These are phyloP conservation scores for Istiophorus platypterus DNA, from an alignment of 2,113 vertebrate species.

Conservation along the genomic window DNA sequence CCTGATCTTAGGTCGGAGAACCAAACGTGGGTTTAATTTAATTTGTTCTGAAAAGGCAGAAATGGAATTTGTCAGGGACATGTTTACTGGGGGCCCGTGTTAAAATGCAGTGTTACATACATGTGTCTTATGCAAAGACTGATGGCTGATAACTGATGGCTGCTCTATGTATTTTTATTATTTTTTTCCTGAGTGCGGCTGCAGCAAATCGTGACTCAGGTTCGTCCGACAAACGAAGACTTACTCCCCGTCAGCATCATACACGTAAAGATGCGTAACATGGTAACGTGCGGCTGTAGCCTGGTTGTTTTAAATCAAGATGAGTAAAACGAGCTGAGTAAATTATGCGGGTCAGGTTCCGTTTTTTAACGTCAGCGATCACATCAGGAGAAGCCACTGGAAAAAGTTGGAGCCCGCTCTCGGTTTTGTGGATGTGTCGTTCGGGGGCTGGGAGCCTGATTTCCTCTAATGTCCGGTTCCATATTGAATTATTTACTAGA, in stretches of 20 bases:
- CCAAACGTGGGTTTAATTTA: conserved; percentile 40
- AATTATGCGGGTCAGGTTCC: background rate
- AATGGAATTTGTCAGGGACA: background rate
- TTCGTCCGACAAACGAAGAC: background rate
- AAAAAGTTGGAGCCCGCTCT: background rate
- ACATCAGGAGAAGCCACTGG: conserved; percentile 1
- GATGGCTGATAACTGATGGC: background rate
- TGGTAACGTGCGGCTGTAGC: background rate
- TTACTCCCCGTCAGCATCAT: background rate
- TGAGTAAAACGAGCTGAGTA: background rate
- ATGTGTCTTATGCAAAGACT: conserved; percentile 54
- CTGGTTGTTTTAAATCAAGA: conserved; percentile 12
- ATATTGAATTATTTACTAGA: conserved; percentile 35
- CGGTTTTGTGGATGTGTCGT: conserved; percentile 8
- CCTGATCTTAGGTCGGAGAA: conserved; percentile 26
- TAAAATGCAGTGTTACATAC: conserved; percentile 16
- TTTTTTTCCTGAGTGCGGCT: background rate
- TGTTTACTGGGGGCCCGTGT: conserved; percentile 27
- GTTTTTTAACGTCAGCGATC: conserved; percentile 25
- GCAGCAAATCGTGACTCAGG: too few relatives aligned
- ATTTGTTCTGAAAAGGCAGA: conserved; percentile 14
- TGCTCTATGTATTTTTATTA: background rate
- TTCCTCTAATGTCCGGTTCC: conserved; percentile 20
- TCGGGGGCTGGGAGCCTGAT: conserved; percentile 14
- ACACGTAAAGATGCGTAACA: background rate